These are phyloP conservation scores for Sminthopsis crassicaudata DNA, from an alignment of 2,113 vertebrate species.

Conservation along the genomic window DNA sequence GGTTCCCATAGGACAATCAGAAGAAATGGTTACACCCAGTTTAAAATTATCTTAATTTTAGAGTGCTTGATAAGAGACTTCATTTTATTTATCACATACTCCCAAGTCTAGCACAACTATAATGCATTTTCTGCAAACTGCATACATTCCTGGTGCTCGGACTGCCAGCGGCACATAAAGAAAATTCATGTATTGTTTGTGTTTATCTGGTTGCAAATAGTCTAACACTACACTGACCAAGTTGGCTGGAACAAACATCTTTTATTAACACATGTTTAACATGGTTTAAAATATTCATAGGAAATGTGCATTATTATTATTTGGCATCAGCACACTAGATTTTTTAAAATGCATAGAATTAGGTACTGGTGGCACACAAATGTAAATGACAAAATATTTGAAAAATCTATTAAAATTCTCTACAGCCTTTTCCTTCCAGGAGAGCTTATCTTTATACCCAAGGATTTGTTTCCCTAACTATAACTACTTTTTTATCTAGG, in stretches of 20 bases:
- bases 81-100: slow-evolving; percentile 40
- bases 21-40: background rate
- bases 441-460: slow-evolving; percentile 42
- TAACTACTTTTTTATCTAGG: slow-evolving; percentile 26
- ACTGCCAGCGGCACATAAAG: background rate
- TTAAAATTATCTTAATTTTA: slow-evolving; percentile 28
- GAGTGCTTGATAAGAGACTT: background rate
- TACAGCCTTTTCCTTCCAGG: slow-evolving; percentile 44
- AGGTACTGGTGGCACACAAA: slow-evolving; percentile 41
- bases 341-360: slow-evolving; percentile 75
- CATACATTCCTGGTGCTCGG: background rate
- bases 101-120: background rate
- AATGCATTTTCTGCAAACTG: background rate
- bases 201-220: slow-evolving; percentile 62
- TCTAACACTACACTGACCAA: slow-evolving; percentile 67
- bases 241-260: slow-evolving; percentile 64
- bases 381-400: slow-evolving; percentile 69
- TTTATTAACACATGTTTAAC: slow-evolving; percentile 75
- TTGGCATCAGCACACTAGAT: slow-evolving; percentile 57
- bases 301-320: slow-evolving; percentile 73
- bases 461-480: background rate
- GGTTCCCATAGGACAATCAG: background rate
- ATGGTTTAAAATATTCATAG: slow-evolving; percentile 79
- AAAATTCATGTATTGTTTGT: slow-evolving; percentile 63
- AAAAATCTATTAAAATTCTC: slow-evolving; percentile 69